A percentile compares a stretch with the other conserved stretches of the same genome.
These are phyloP conservation scores for Tetramorium simillimum DNA, from an alignment of 1,140 invertebrate species.

Conservation along the genomic window DNA sequence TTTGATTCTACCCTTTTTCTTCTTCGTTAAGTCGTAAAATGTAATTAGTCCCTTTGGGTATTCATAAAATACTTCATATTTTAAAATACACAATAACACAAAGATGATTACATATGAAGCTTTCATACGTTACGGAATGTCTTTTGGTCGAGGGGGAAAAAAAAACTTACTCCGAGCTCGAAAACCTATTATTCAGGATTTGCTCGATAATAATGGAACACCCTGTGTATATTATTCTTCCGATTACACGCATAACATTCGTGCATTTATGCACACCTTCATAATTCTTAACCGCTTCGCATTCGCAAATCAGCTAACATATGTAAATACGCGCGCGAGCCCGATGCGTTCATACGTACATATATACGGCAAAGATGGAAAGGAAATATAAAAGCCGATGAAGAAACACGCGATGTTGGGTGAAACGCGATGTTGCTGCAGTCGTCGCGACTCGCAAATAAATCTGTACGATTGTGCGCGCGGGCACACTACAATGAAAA, in stretches of 20 bases:
- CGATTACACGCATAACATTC: constrained; percentile 21
- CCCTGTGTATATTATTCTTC: constrained; percentile 33
- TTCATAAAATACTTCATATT: constrained; percentile 16
- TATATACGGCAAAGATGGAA: neutral
- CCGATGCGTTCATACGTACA: constrained; percentile 8
- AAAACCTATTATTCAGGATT: constrained; percentile 44
- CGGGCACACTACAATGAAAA: constrained; percentile 1
- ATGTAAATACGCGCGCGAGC: constrained; percentile 24
- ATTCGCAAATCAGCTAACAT: constrained; percentile 28
- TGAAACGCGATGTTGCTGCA: constrained; percentile 26
- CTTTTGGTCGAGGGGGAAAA: neutral
- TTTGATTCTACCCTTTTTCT: constrained; percentile 42
- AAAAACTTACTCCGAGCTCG: neutral
- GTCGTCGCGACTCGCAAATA: constrained; percentile 38
- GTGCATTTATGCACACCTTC: constrained; percentile 25
- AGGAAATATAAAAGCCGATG: constrained; percentile 45
- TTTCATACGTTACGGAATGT: neutral
- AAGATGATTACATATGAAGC: neutral
- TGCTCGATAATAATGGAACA: neutral
- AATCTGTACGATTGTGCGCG: constrained; percentile 26
- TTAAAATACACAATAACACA: constrained; percentile 18
- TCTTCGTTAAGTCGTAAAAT: constrained; percentile 53
- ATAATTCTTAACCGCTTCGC: constrained; percentile 27
- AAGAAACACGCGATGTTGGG: constrained; percentile 33
- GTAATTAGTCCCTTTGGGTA: constrained; percentile 32